Evolutionary conservation across 2,888 invertebrate species (phyloP), one percentile per base, ranked within the genome.

Genomic region (Andrena haemorrhoa): DNA sequence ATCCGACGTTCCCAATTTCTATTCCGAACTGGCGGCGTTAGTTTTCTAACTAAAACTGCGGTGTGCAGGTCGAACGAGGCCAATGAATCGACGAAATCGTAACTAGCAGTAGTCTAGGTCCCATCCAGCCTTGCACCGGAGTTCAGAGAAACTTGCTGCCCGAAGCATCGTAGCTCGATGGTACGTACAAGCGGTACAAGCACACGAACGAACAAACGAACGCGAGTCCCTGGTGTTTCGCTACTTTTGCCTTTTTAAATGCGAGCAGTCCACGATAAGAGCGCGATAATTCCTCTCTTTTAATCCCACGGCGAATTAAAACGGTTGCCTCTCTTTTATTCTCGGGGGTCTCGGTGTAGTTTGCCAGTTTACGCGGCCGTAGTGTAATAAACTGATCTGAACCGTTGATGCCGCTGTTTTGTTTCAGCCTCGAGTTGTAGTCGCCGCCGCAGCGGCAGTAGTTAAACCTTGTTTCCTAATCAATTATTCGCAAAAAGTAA

Each of bases 1-100:
- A 68, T 56, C 26, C 56, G 68, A 41, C 71, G 53, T 78, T 58
- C 70, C 77, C 82, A 58, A 83, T 82, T 78, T 75, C 78, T 72
- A 69, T 77, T 64, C 77, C 51, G 41, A 5, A 16, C 58, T 31
- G 16, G 26, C 29, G 23, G 41, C 80, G 69, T 72, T 33, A 53
- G 65, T 82, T 81, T 81, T 60, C 82, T 47, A 71, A 74, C 76
- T 65, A 60, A 49, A 69, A 60, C 70, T 26, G 53, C 49, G 68
- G 31, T 33, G 23, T 23, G 51, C 66, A 10, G 16, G 16, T 16
- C 58, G 64, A 64, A 35, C 51, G n/a, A 20, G 56, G 8, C 6
- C 26, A 26, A 47, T 49, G 49, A 16, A 16, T 49, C 29, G 47
- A 41, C 10, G 47, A 41, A n/a, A 8, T 47, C 26, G 47, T 29